A percentile compares a stretch with the other conserved stretches of the same genome.
Evolutionary conservation across 2,888 invertebrate genomes (phyloP).

Genomic region (Diaperis boleti): DNA sequence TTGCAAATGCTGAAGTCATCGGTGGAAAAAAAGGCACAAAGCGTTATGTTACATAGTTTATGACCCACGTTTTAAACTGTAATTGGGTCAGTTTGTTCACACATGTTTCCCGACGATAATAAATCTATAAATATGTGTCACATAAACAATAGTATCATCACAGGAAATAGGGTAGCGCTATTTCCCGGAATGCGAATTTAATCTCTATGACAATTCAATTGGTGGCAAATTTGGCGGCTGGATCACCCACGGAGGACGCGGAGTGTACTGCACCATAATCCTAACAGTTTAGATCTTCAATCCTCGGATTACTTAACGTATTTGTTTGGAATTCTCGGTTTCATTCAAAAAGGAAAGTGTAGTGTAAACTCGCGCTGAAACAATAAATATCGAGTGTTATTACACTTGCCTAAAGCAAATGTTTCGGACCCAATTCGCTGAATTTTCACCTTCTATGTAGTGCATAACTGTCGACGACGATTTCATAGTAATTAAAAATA

Average conservation of each 20-base stretch:
- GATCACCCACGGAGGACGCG: background rate
- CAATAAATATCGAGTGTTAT: slow-evolving; percentile 42
- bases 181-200: slow-evolving; percentile 14
- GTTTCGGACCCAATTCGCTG: slow-evolving; percentile 14
- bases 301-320: slow-evolving; percentile 34
- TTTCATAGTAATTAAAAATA: background rate
- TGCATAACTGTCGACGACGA: background rate
- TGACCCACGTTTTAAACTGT: slow-evolving; percentile 17
- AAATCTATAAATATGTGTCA: slow-evolving; percentile 53
- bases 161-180: slow-evolving; percentile 49
- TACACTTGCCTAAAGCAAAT: slow-evolving; percentile 36
- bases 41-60: slow-evolving; percentile 27
- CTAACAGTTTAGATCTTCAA: slow-evolving; percentile 24
- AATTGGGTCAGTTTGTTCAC: slow-evolving; percentile 48
- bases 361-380: slow-evolving; percentile 35
- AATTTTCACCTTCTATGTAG: background rate
- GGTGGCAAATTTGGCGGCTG: background rate
- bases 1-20: background rate
- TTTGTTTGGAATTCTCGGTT: slow-evolving; percentile 46
- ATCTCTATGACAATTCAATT: background rate
- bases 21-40: background rate
- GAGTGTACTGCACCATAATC: slow-evolving; percentile 5
- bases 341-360: slow-evolving; percentile 48
- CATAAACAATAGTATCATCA: slow-evolving; percentile 56
- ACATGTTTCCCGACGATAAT: slow-evolving; percentile 48